These are phyloP conservation scores for Sesamia nonagrioides DNA, from an alignment of 1,140 invertebrate genomes.

Conservation along the genomic window DNA sequence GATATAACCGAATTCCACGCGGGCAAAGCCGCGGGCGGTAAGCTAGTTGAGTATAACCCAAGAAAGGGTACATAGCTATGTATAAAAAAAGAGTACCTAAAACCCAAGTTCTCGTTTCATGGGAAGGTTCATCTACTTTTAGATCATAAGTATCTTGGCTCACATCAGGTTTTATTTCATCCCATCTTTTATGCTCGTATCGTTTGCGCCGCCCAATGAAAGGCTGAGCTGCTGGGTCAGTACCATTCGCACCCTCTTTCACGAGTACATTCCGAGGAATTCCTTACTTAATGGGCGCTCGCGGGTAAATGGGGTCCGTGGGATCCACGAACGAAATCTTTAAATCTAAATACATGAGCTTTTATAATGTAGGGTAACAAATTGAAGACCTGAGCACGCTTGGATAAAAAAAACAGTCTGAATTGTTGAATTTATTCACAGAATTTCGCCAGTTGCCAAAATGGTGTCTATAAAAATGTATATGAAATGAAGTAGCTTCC, in stretches of 20 bases:
- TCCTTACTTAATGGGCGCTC: constrained; percentile 33
- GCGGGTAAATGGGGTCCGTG: constrained; percentile 25
- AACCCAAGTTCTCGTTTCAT: background rate
- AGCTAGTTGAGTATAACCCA: too few relatives aligned
- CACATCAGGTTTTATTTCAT: constrained; percentile 25
- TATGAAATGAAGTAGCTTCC: background rate
- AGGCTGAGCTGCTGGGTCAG: constrained; percentile 1
- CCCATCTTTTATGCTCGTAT: constrained; percentile 9
- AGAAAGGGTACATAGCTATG: too few relatives aligned
- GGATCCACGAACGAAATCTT: constrained; percentile 21
- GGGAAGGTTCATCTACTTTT: too few relatives aligned
- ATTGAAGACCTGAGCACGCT: constrained; percentile 10
- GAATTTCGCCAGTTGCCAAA: background rate
- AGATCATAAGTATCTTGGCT: background rate
- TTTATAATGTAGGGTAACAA: constrained; percentile 29
- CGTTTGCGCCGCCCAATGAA: constrained; percentile 17
- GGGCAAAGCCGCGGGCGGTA: too few relatives aligned
- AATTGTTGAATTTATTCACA: constrained; percentile 1
- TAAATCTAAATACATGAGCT: constrained; percentile 45
- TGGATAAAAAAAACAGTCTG: background rate
- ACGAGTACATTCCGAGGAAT: constrained; percentile 8
- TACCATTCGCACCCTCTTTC: constrained; percentile 36
- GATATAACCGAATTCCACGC: too few relatives aligned
- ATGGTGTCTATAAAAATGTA: background rate
- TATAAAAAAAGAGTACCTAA: background rate